Evolutionary conservation across 2,888 invertebrate genomes (phyloP), one percentile per base, ranked within the genome.

Genomic region (Plagodis dolabraria): DNA sequence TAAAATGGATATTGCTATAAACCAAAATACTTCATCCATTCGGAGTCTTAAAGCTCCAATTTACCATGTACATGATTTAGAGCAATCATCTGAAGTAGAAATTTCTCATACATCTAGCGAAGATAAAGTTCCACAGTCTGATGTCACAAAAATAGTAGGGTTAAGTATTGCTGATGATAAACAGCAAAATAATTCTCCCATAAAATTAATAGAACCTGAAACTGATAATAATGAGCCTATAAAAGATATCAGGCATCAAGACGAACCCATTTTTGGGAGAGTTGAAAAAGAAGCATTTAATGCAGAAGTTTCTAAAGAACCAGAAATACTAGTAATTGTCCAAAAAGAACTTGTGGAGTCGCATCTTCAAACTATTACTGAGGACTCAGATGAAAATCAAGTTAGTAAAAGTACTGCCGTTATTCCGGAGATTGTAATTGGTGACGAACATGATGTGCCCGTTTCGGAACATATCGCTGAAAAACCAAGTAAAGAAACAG

Each of bases 21-120:
- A 34, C 45, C 43, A 44, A 33, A 42, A 61, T 36, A 50, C 57
- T 12, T 11, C n/a, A 54, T 10, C 55, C 9, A 22, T 45, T 43
- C 54, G 64, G 44, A 60, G 56, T 49, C 47, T 64, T 0, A 74
- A 70, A 59, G 53, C 49, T 9, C 64, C 64, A 71, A 38, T 73
- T 67, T 60, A 68, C 35, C 76, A 76, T 43, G 75, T 77, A 38
- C 53, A 69, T 44, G 72, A 72, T 53, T 64, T 79, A 34, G 53
- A 53, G 9, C 65, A 70, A 40, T 69, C 65, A 10, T 70, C 71
- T 33, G 80, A 82, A 71, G 67, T 79, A 11, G 82, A 82, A 74
- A 75, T 79, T 64, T 74, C 71, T n/a, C 72, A 74, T 33, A 68
- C 72, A 36, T 49, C 66, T 33, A 47, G 38, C 47, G 46, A 49